Evolutionary conservation across 2,113 vertebrate genomes (phyloP).

Genomic region (Xerus inauris): DNA sequence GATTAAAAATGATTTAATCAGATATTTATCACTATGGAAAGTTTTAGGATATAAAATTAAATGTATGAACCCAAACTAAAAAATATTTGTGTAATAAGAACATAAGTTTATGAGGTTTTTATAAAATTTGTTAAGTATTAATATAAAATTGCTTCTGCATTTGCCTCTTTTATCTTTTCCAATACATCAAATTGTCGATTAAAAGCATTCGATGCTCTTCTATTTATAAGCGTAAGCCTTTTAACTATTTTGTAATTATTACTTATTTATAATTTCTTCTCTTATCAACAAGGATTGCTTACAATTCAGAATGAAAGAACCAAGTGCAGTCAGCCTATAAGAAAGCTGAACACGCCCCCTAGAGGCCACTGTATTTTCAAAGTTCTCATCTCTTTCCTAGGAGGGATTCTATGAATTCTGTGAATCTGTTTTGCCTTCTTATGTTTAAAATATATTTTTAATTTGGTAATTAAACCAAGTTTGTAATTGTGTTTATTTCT

Average conservation of each 20-base stretch:
- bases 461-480: not conserved
- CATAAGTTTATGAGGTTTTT: not conserved
- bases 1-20: not conserved
- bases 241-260: not conserved
- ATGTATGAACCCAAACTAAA: not conserved
- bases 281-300: not conserved
- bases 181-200: not conserved
- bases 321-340: not conserved
- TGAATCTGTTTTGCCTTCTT: not conserved
- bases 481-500: not conserved
- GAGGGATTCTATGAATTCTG: not conserved
- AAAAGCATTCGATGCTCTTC: not conserved
- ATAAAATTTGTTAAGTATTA: not conserved
- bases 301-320: not conserved
- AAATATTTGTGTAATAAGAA: not conserved
- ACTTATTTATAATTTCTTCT: not conserved
- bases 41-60: not conserved
- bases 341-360: conserved; percentile 31
- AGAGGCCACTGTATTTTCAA: not conserved
- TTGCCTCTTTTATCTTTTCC: not conserved
- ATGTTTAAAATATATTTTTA: not conserved
- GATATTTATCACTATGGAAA: not conserved
- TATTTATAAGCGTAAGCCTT: not conserved
- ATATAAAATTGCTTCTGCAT: not conserved
- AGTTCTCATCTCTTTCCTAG: not conserved